Base-by-base conservation (phyloP, 2,888 invertebrate species). In the Drosophila recens region DNA sequence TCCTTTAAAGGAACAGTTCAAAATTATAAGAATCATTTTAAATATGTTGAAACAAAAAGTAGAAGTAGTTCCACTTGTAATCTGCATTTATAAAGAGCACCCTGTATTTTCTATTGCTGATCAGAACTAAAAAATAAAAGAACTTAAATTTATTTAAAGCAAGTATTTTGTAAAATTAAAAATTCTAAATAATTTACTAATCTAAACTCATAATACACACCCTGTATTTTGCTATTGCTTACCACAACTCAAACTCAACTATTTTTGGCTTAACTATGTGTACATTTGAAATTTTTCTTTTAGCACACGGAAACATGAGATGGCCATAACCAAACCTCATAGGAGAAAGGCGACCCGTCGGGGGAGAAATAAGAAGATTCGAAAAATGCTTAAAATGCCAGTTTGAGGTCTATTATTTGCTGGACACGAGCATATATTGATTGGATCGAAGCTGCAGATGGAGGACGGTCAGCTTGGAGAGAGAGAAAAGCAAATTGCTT, bases 381-480 rank as follows among this genome's bases (percentile, higher is more conserved):
- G 69, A 74, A 78, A 74, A 78, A 74, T 73, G 75, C 78, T 89
- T 84, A 81, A 90, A 89, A 87, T 79, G 88, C 88, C 82, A 89
- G 90, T 82, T 80, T 84, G 81, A 82, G 81, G 90, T 81, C 91
- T 90, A 90, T 91, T 91, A 91, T 91, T 91, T 91, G 91, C 84
- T 89, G 86, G 91, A 90, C 91, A 91, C 91, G 90, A 91, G 91
- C 83, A 90, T 71, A 88, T 90, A 91, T 89, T 89, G 91, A 91
- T 91, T 85, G 86, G 88, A 91, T 91, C 90, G 87, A 48, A 45
- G n/a, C 17, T 20, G 36, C 27, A 56, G 57, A 42, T 59, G 63
- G 40, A 30, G 42, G 49, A 23, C 45, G 45, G 49, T 52, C 57
- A 49, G 82, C 46, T 48, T 23, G 23, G 23, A 45, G 49, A 59